Evolutionary conservation across 2,797 vertebrate species (phyloP).

Genomic region (Chelon auratus): DNA sequence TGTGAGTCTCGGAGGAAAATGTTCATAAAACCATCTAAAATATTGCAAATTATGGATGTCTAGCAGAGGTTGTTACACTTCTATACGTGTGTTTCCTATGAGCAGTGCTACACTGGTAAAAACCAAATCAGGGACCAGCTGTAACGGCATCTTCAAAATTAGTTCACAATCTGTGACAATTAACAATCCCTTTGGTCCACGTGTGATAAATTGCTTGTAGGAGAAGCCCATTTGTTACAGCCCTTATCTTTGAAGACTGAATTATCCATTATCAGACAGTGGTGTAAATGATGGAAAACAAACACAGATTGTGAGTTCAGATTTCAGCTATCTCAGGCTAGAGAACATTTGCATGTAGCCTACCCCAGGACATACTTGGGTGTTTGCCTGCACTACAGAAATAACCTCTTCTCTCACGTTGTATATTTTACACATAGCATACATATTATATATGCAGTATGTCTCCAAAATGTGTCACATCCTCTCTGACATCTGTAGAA

Average conservation of each 20-base stretch:
- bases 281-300: slow-evolving; percentile 65
- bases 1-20: neutral
- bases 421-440: no score
- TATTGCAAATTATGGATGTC: neutral
- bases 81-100: slow-evolving; percentile 1
- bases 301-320: slow-evolving; percentile 63
- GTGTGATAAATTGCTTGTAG: slow-evolving; percentile 68
- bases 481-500: no score
- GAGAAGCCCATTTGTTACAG: slow-evolving; percentile 72
- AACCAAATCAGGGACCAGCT: slow-evolving; percentile 21
- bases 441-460: no score
- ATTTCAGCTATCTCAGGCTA: slow-evolving; percentile 47
- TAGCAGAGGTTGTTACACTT: neutral
- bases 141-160: slow-evolving; percentile 52
- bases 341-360: slow-evolving; percentile 45
- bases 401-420: no score
- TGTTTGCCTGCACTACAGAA: slow-evolving; percentile 12
- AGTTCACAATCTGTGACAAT: slow-evolving; percentile 68
- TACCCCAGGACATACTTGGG: slow-evolving; percentile 42
- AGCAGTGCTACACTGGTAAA: neutral
- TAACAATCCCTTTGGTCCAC: slow-evolving; percentile 55
- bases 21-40: slow-evolving; percentile 9
- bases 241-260: slow-evolving; percentile 71
- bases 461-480: no score
- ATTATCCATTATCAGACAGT: slow-evolving; percentile 69